These are phyloP conservation scores for Eurosta solidaginis DNA, from an alignment of 1,140 invertebrate species.

Conservation along the genomic window DNA sequence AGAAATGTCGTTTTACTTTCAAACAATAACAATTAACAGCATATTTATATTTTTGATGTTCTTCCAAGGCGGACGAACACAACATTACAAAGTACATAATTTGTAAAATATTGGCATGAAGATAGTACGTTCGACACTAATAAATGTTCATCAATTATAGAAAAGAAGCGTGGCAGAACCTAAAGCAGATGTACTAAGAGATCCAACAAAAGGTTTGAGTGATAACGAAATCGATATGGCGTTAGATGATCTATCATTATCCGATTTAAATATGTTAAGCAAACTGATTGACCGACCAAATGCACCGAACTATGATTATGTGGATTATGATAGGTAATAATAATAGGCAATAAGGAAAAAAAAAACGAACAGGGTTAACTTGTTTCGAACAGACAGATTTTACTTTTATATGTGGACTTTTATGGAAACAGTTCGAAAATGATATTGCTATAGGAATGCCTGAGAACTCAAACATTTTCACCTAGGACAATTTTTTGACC, in stretches of 20 bases:
- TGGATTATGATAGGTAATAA: background rate
- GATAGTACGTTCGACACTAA: background rate
- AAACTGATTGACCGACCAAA: slow-evolving; percentile 29
- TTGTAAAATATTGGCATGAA: background rate
- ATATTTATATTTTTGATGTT: slow-evolving; percentile 12
- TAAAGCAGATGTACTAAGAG: background rate
- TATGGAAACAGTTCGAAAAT: too few species aligned
- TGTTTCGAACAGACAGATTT: too few species aligned
- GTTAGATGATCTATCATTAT: slow-evolving; percentile 30
- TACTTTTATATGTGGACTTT: too few species aligned
- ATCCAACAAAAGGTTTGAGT: slow-evolving; percentile 2
- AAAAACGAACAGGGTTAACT: too few species aligned
- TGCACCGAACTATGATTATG: slow-evolving; percentile 5
- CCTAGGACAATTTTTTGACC: too few species aligned
- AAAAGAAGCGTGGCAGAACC: background rate
- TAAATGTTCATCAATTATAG: background rate
- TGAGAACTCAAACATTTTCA: too few species aligned
- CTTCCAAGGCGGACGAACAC: background rate
- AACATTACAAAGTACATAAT: background rate
- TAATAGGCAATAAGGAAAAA: too few species aligned
- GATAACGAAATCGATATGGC: slow-evolving; percentile 34
- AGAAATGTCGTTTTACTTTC: slow-evolving; percentile 9
- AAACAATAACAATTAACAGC: slow-evolving; percentile 7
- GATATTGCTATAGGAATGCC: too few species aligned
- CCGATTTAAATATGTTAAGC: slow-evolving; percentile 32